Evolutionary conservation across 30 jellyfish, hydroid and myxozoan genomes (phyloP).

Genomic region (Phacellophora camtschatica): DNA sequence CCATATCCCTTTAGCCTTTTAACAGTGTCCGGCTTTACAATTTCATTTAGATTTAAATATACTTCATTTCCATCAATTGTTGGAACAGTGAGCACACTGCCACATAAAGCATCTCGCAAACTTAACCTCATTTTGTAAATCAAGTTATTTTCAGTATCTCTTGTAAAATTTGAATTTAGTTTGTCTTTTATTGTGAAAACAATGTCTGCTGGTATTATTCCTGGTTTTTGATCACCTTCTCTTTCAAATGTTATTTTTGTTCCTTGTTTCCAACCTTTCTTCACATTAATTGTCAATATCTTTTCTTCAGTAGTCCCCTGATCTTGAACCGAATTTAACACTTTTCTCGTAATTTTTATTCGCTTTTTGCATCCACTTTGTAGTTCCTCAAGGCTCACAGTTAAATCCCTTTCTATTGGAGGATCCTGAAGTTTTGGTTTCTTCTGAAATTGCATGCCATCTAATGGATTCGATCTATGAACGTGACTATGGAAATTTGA

Average conservation of each 20-base stretch:
- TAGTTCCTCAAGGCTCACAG: slow-evolving; percentile 68
- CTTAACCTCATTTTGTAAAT: slow-evolving; percentile 43
- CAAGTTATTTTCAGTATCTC: slow-evolving; percentile 77
- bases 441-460: slow-evolving; percentile 41
- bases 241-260: slow-evolving; percentile 80
- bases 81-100: slow-evolving; percentile 58
- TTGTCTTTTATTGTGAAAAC: slow-evolving; percentile 71
- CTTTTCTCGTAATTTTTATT: slow-evolving; percentile 70
- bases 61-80: slow-evolving; percentile 32
- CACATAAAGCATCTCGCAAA: slow-evolving; percentile 90
- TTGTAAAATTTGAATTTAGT: slow-evolving; percentile 27
- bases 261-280: slow-evolving; percentile 97
- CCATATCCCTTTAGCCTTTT: slow-evolving; percentile 67
- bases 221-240: slow-evolving; percentile 86
- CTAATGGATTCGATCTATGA: slow-evolving; percentile 38
- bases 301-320: slow-evolving; percentile 44
- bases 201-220: slow-evolving; percentile 80
- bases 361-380: slow-evolving; percentile 72
- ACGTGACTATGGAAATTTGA: slow-evolving; percentile 16
- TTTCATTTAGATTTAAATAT: slow-evolving; percentile 15
- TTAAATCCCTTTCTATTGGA: slow-evolving; percentile 70
- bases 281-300: slow-evolving; percentile 61
- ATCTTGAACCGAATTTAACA: slow-evolving; percentile 42
- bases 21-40: slow-evolving; percentile 61
- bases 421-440: slow-evolving; percentile 76